Percentiles rank a stretch among this genome's conserved stretches.
These are phyloP conservation scores for Pipa parva DNA, from an alignment of 2,113 vertebrate genomes.

Conservation along the genomic window DNA sequence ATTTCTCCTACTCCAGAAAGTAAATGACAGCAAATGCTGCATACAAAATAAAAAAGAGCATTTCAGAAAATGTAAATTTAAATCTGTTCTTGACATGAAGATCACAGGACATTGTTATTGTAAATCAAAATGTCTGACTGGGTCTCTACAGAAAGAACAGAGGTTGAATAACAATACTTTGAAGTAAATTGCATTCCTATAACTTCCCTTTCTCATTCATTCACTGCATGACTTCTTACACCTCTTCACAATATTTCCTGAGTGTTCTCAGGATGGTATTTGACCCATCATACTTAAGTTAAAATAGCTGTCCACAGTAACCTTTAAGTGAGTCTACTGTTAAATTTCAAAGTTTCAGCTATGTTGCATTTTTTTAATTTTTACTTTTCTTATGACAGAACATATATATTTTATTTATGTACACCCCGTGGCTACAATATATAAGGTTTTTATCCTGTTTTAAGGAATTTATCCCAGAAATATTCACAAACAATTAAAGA, in stretches of 20 bases:
- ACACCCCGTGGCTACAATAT: slow-evolving; percentile 2
- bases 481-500: too few species aligned
- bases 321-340: not conserved
- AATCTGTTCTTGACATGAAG: slow-evolving; percentile 4
- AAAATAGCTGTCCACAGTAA: slow-evolving; percentile 11
- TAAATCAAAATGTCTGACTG: not conserved
- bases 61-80: slow-evolving; percentile 4
- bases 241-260: slow-evolving; percentile 14
- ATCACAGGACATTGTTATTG: slow-evolving; percentile 8
- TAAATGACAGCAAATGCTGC: too few species aligned
- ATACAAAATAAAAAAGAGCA: too few species aligned
- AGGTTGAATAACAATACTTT: slow-evolving; percentile 11
- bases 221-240: slow-evolving; percentile 21
- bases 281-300: slow-evolving; percentile 21
- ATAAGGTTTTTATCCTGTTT: slow-evolving; percentile 8
- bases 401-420: slow-evolving; percentile 1
- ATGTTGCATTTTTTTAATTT: too few species aligned
- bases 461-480: too few species aligned
- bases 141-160: slow-evolving; percentile 4
- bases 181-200: slow-evolving; percentile 16
- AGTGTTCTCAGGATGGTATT: slow-evolving; percentile 23
- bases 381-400: too few species aligned
- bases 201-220: slow-evolving; percentile 7
- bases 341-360: not conserved
- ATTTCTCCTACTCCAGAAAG: too few species aligned